Percentiles rank a stretch among this genome's conserved stretches.
phyloP scores from a whole-genome alignment of 2,797 vertebrate species.

The Petrocephalus schoutedeni region DNA sequence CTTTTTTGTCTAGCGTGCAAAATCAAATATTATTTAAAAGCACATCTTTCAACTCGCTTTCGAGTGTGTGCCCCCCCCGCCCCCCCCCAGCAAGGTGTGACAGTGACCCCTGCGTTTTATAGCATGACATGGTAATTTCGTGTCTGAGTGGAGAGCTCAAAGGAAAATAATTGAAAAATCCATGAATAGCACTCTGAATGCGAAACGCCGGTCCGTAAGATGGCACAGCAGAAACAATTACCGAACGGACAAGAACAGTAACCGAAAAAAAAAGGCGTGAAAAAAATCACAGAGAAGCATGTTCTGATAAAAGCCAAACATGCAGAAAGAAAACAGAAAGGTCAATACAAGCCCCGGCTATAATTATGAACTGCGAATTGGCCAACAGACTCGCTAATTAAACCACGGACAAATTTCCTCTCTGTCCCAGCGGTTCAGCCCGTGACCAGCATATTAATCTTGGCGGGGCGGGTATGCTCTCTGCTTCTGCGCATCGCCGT shows the following conservation, averaged over 20 bases:
- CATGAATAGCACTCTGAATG: slow-evolving; percentile 4
- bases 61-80: slow-evolving; percentile 52
- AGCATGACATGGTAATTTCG: slow-evolving; percentile 50
- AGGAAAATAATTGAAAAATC: slow-evolving; percentile 22
- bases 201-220: slow-evolving; percentile 24
- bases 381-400: slow-evolving; percentile 68
- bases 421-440: slow-evolving; percentile 51
- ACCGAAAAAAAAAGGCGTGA: neutral
- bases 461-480: slow-evolving; percentile 29
- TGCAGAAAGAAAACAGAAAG: slow-evolving; percentile 66
- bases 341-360: slow-evolving; percentile 59
- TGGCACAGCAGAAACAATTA: slow-evolving; percentile 21
- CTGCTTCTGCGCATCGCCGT: neutral
- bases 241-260: neutral
- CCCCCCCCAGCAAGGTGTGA: slow-evolving; percentile 27
- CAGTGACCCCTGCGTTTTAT: slow-evolving; percentile 37
- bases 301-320: slow-evolving; percentile 67
- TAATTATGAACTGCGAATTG: slow-evolving; percentile 67
- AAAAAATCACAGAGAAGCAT: slow-evolving; percentile 52
- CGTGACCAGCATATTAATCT: slow-evolving; percentile 66
- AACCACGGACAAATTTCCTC: slow-evolving; percentile 62
- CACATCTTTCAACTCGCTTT: slow-evolving; percentile 44
- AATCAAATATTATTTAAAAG: slow-evolving; percentile 54
- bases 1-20: slow-evolving; percentile 34
- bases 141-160: slow-evolving; percentile 7